Base-by-base conservation (phyloP, 1,140 invertebrate species). In the Drosophila guanche region DNA sequence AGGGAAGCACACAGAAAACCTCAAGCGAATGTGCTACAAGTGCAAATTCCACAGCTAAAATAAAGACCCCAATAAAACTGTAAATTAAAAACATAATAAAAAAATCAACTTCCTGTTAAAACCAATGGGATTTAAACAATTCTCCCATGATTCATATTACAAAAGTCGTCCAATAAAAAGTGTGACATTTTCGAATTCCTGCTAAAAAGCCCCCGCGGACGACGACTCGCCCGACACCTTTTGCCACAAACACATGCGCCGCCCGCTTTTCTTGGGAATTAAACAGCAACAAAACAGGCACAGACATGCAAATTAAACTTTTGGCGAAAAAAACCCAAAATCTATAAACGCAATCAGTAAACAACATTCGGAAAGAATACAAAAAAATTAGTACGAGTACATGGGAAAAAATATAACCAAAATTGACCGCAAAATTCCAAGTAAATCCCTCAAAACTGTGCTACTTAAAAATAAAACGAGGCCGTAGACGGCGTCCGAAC, bases 361-460 rank as follows among this genome's bases (percentile, higher is more conserved):
- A 62, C 76, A 71, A 66, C 20, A 58, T 51, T 51, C 25, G 51
- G 6, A 46, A 55, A 60, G 6, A 52, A 54, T 37, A 45, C 47
- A 52, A 22, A n/a, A 37, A 41, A 40, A 47, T 4, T 4, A 33
- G 2, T 6, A 29, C 27, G 29, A 8, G 8, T 3, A 33, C 3
- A 8, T 3, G 29, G 29, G 7, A 43, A 25, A 41, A 43, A 47
- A 22, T 53, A 47, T 40, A 68, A 43, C 0, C 0, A 20, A 58
- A 62, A 53, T 40, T 54, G 51, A 79, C 77, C 72, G 55, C 78
- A 69, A 48, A 85, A 76, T 79, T 79, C 75, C 55, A 59, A 69
- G 67, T 61, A 72, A 79, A 71, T 78, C 81, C 73, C 73, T 56
- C 61, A 85, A 85, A 85, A 85, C 78, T 88, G 79, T 86, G 83